These are phyloP conservation scores for Poecilia gillii DNA, from an alignment of 2,797 vertebrate genomes.

Conservation along the genomic window DNA sequence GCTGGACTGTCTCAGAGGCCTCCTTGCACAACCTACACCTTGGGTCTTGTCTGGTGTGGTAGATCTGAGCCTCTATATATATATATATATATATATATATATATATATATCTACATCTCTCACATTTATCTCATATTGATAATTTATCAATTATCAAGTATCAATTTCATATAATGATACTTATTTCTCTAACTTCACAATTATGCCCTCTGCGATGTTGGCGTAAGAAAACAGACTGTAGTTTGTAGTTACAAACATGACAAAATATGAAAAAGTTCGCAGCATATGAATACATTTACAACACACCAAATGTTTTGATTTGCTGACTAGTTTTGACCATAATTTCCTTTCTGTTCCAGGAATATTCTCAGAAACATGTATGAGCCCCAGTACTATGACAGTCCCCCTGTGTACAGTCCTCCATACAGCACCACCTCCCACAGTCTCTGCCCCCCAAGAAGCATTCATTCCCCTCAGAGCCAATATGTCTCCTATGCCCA, in stretches of 20 bases:
- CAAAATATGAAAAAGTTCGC: neutral
- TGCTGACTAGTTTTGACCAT: neutral
- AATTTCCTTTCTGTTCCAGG: conserved; percentile 34
- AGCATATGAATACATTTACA: neutral
- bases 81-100: too few relatives aligned
- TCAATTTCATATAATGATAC: neutral
- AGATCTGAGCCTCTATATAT: too few relatives aligned
- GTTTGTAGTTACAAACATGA: neutral
- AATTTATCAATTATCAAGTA: too few relatives aligned
- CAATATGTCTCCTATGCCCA: conserved; percentile 48
- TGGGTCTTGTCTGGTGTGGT: too few relatives aligned
- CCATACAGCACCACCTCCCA: conserved; percentile 70
- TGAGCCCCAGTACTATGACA: conserved; percentile 70
- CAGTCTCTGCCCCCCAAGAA: conserved; percentile 66
- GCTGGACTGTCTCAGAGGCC: too few relatives aligned
- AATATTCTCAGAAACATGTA: conserved; percentile 64
- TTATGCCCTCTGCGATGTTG: neutral
- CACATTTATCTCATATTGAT: too few relatives aligned
- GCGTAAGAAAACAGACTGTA: neutral
- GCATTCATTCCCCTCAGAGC: conserved; percentile 59
- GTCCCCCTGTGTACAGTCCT: conserved; percentile 78
- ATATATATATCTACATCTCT: too few relatives aligned
- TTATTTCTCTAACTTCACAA: neutral
- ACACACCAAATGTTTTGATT: neutral
- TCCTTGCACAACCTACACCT: too few relatives aligned